Conservation (phyloP, 2,113 vertebrate species). For the Bothrops jararaca region DNA sequence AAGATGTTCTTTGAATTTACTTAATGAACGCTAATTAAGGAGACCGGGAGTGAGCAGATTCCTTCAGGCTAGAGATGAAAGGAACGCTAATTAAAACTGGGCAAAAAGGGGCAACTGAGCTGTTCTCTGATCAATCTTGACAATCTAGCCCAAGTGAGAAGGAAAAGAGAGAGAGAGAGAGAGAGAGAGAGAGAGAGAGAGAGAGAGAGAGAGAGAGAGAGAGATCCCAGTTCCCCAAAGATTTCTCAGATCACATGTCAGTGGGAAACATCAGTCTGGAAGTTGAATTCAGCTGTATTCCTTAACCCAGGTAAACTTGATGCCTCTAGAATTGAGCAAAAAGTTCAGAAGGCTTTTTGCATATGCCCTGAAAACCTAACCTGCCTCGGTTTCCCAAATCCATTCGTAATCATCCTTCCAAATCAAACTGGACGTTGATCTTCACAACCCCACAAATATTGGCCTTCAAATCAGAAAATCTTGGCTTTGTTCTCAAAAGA, state of each 20-base stretch:
- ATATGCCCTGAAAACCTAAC: neutral
- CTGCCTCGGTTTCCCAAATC: neutral
- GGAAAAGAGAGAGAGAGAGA: no score
- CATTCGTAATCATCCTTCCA: neutral
- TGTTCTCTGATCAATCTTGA: constrained; percentile 66
- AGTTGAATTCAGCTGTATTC: neutral
- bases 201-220: neutral
- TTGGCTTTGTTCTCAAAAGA: neutral
- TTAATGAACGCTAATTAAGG: constrained; percentile 92
- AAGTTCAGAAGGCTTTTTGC: neutral
- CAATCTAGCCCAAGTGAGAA: constrained; percentile 57
- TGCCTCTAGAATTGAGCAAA: neutral
- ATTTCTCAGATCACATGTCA: neutral
- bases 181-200: accelerated
- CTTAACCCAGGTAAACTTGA: neutral
- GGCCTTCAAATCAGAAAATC: neutral
- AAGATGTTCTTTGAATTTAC: constrained; percentile 79
- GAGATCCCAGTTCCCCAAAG: neutral
- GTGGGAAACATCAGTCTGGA: neutral
- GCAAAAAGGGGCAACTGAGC: constrained; percentile 66
- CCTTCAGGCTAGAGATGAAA: constrained; percentile 84
- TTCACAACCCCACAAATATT: neutral
- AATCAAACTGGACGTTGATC: neutral
- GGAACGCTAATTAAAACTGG: constrained; percentile 85
- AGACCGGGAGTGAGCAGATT: constrained; percentile 83